Conservation (phyloP, 2,888 invertebrate genomes). For the Aradus depressus region DNA sequence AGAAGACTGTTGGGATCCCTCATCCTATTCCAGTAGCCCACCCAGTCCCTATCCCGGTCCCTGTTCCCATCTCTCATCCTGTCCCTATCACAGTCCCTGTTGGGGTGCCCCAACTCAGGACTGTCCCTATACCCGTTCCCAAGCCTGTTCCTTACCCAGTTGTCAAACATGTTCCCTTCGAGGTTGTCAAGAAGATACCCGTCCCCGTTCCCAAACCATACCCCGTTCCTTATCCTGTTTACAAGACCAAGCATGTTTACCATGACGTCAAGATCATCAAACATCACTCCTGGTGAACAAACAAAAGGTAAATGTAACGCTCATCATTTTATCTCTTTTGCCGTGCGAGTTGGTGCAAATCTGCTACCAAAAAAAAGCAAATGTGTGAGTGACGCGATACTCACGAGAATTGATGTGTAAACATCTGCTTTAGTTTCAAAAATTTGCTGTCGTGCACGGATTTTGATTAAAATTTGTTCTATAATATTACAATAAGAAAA, state of each 20-base stretch:
- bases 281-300: slow-evolving; percentile 4
- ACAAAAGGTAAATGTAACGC: too few relatives aligned
- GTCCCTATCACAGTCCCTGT: slow-evolving; percentile 5
- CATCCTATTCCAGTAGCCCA: slow-evolving; percentile 2
- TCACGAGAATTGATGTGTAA: too few relatives aligned
- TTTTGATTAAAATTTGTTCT: too few relatives aligned
- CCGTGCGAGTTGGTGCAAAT: too few relatives aligned
- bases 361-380: too few relatives aligned
- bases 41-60: background rate
- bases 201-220: slow-evolving; percentile 22
- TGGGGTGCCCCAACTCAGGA: slow-evolving; percentile 1
- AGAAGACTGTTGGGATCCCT: slow-evolving; percentile 7
- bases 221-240: slow-evolving; percentile 18
- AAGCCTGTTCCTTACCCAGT: slow-evolving; percentile 9
- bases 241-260: slow-evolving; percentile 12
- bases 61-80: slow-evolving; percentile 8
- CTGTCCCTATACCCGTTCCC: background rate
- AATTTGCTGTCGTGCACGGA: too few relatives aligned
- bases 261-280: slow-evolving; percentile 5
- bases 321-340: too few relatives aligned
- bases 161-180: background rate
- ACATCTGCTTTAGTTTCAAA: too few relatives aligned
- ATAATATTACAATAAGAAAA: too few relatives aligned
- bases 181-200: slow-evolving; percentile 15
- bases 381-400: too few relatives aligned